Evolutionary conservation across 2,888 invertebrate species (phyloP).

Genomic region (Lampropteryx suffumata): DNA sequence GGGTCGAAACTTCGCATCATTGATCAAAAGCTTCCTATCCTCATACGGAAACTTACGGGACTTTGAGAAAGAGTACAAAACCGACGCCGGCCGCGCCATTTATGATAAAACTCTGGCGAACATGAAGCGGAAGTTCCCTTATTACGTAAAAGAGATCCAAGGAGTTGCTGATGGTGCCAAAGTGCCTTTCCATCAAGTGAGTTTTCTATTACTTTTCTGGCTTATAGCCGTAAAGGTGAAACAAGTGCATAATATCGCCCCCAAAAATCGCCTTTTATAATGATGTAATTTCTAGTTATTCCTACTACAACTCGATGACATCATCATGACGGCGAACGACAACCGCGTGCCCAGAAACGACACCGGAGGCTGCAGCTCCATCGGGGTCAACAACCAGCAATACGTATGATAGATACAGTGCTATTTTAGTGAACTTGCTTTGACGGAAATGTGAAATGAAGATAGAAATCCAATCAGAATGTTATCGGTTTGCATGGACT

Average conservation of each 20-base stretch:
- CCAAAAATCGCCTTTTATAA: too few species aligned
- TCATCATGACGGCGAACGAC: constrained; percentile 84
- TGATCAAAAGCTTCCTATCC: constrained; percentile 88
- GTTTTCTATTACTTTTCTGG: constrained; percentile 13
- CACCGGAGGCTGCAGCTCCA: constrained; percentile 90
- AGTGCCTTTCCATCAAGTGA: constrained; percentile 92
- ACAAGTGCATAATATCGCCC: too few species aligned
- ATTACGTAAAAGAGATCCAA: constrained; percentile 91
- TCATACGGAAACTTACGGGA: constrained; percentile 84
- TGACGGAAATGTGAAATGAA: too few species aligned
- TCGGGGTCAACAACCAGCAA: constrained; percentile 87
- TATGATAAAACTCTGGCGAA: constrained; percentile 89
- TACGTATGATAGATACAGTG: constrained; percentile 73
- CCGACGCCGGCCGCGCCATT: constrained; percentile 85
- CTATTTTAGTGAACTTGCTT: too few species aligned
- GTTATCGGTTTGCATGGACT: too few species aligned
- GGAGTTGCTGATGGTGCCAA: constrained; percentile 94
- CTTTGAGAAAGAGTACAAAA: constrained; percentile 88
- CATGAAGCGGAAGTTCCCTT: constrained; percentile 88
- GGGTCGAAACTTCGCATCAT: constrained; percentile 90
- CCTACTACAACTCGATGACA: constrained; percentile 92
- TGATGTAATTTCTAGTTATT: constrained; percentile 86
- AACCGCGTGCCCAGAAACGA: constrained; percentile 75
- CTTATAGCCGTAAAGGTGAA: too few species aligned
- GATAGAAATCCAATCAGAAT: too few species aligned